phyloP scores from a whole-genome alignment of 2,797 vertebrate species.

The Thripadectes ignobilis region DNA sequence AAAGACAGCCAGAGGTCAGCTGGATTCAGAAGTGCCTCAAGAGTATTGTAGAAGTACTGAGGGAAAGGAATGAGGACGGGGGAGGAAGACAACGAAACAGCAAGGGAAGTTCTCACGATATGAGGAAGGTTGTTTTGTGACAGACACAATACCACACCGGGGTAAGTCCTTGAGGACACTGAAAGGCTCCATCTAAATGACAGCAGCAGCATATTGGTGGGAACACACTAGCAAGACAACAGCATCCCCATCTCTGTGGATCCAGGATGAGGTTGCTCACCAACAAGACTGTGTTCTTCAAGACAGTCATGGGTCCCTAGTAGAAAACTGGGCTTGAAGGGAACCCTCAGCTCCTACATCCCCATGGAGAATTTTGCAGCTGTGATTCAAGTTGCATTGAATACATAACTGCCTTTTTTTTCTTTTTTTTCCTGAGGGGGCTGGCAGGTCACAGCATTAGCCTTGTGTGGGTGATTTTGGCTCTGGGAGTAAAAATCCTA shows the following conservation, averaged over 20 bases:
- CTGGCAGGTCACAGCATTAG: background rate
- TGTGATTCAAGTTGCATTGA: background rate
- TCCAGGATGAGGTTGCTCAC: accelerated
- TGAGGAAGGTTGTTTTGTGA: background rate
- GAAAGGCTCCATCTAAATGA: background rate
- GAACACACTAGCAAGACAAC: background rate
- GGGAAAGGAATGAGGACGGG: background rate
- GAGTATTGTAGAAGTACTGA: background rate
- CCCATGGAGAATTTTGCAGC: background rate
- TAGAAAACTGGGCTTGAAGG: background rate
- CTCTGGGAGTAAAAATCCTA: slow-evolving; percentile 14
- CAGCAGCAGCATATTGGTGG: background rate
- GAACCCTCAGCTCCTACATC: background rate
- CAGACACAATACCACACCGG: accelerated
- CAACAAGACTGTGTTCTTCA: background rate
- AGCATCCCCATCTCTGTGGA: background rate
- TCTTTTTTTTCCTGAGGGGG: background rate
- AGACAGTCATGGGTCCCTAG: background rate
- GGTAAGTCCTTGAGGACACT: background rate
- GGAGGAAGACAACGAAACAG: background rate
- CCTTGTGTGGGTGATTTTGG: slow-evolving; percentile 8
- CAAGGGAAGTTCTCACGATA: background rate
- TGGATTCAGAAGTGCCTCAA: background rate
- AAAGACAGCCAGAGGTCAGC: background rate
- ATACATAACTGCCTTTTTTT: background rate